These are phyloP conservation scores for Megatriorchis doriae DNA, from an alignment of 2,113 vertebrate genomes.

Conservation along the genomic window DNA sequence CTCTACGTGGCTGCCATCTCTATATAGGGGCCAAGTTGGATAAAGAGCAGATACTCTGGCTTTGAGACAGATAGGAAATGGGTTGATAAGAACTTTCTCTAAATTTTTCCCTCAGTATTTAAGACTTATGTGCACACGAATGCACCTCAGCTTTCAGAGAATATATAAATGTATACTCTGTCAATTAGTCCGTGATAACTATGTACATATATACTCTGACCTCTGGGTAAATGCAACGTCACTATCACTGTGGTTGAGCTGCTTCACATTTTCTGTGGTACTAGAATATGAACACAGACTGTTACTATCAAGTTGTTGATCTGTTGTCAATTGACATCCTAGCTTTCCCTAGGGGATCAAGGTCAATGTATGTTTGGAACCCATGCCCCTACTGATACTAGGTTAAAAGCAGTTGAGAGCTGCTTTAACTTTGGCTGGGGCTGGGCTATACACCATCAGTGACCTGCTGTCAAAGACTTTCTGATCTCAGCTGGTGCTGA, in stretches of 20 bases:
- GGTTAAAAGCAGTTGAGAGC: not conserved
- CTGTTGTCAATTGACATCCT: not conserved
- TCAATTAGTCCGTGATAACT: not conserved
- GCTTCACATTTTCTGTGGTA: not conserved
- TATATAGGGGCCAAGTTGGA: not conserved
- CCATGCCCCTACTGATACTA: not conserved
- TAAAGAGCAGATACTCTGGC: not conserved
- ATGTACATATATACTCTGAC: not conserved
- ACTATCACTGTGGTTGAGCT: not conserved
- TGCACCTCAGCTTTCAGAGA: not conserved
- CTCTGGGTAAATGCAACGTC: not conserved
- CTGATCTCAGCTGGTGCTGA: not conserved
- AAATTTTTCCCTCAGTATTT: not conserved
- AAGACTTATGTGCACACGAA: not conserved
- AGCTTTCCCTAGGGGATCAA: not conserved
- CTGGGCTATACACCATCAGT: not conserved
- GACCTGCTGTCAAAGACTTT: not conserved
- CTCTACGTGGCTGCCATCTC: not conserved
- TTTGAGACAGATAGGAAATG: not conserved
- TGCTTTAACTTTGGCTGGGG: not conserved
- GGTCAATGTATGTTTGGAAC: not conserved
- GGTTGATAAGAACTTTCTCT: not conserved
- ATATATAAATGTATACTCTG: not conserved
- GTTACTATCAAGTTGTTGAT: not conserved
- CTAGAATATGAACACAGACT: not conserved